phyloP scores from a whole-genome alignment of 2,113 vertebrate species.

The Etia nguti region DNA sequence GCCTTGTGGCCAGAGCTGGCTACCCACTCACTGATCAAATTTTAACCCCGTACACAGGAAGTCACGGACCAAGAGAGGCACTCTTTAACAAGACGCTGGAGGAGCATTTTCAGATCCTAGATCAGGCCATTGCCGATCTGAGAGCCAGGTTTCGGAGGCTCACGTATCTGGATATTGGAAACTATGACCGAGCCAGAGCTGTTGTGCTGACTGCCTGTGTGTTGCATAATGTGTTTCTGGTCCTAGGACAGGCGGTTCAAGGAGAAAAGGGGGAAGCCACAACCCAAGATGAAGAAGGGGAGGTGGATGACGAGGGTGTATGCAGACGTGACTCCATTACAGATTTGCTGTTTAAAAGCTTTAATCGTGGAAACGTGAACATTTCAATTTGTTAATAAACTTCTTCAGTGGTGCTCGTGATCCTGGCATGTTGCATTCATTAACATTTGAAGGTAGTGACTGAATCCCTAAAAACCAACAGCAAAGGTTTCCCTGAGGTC shows the following conservation, averaged over 20 bases:
- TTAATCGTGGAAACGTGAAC: background rate
- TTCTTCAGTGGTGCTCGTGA: background rate
- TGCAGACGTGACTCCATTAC: conserved; percentile 46
- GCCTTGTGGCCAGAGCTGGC: conserved; percentile 59
- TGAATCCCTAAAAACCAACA: background rate
- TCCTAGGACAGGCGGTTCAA: conserved; percentile 27
- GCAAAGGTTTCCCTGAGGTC: background rate
- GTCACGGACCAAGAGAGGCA: conserved; percentile 38
- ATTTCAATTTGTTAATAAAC: background rate
- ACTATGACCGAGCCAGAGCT: conserved; percentile 55
- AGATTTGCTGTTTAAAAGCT: conserved; percentile 46
- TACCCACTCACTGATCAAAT: conserved; percentile 61
- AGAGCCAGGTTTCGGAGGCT: conserved; percentile 65
- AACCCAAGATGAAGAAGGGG: background rate
- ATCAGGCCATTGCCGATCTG: conserved; percentile 50
- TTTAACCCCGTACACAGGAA: conserved; percentile 52
- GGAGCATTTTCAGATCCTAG: conserved; percentile 47
- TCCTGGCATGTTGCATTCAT: background rate
- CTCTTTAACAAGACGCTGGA: conserved; percentile 61
- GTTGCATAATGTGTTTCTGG: conserved; percentile 67
- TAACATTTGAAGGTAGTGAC: background rate
- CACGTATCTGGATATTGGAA: conserved; percentile 65
- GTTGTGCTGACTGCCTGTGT: conserved; percentile 68
- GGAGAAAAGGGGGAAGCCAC: conserved; percentile 18
- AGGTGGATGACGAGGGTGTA: conserved; percentile 58